phyloP scores from a whole-genome alignment of 2,797 vertebrate species.

The Enteromius unitaeniatus region DNA sequence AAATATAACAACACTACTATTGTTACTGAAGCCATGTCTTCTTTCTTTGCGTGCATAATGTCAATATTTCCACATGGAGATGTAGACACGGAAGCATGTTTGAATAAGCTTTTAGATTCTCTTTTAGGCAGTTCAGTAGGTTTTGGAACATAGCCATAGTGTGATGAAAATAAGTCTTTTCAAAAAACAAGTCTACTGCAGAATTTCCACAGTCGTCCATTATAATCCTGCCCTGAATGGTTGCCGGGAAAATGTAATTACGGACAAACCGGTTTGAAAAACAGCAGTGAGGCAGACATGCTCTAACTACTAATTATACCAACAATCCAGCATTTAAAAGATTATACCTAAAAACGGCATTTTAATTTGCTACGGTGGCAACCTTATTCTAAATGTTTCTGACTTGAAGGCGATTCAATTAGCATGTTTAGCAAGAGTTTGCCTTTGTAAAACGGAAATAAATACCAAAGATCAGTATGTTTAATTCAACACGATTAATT shows the following conservation, averaged over 20 bases:
- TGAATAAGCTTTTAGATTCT: no score
- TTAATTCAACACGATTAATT: conserved; percentile 72
- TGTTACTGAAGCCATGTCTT: no score
- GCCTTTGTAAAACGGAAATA: conserved; percentile 58
- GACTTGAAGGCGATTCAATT: conserved; percentile 59
- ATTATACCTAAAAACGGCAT: conserved; percentile 54
- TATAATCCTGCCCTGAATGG: conserved; percentile 26
- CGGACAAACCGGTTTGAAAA: conserved; percentile 16
- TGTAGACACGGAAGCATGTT: no score
- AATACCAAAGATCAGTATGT: conserved; percentile 65
- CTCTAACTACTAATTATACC: conserved; percentile 46
- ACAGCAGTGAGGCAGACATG: conserved; percentile 9
- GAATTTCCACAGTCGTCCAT: conserved; percentile 6
- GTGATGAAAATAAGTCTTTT: conserved; percentile 51
- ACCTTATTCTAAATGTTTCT: conserved; percentile 60
- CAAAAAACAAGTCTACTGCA: conserved; percentile 37
- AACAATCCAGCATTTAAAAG: conserved; percentile 57
- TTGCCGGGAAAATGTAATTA: conserved; percentile 25
- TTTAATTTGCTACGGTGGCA: conserved; percentile 67
- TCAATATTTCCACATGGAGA: no score
- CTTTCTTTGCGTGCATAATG: no score
- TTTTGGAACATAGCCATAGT: conserved; percentile 14
- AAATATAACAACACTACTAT: no score
- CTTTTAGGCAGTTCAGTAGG: neutral
- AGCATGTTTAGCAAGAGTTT: conserved; percentile 55